Evolutionary conservation across 2,797 vertebrate genomes (phyloP).

Genomic region (Astyanax mexicanus): DNA sequence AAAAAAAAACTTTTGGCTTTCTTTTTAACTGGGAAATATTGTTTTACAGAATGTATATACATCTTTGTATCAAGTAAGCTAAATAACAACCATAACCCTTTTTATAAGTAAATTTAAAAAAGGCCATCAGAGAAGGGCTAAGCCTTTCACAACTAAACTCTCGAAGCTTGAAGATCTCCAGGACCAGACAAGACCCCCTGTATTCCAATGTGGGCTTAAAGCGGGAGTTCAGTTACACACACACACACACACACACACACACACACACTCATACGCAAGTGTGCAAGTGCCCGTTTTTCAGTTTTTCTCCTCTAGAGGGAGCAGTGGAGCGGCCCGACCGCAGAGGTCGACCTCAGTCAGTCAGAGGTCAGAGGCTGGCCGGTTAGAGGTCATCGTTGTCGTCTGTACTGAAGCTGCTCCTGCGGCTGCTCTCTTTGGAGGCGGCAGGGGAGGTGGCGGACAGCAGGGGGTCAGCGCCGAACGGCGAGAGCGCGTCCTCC

Average conservation of each 20-base stretch:
- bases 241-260: slow-evolving; percentile 2
- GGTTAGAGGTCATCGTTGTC: slow-evolving; percentile 88
- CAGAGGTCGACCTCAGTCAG: background rate
- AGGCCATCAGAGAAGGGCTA: background rate
- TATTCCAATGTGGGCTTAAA: slow-evolving; percentile 32
- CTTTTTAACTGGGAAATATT: too few species aligned
- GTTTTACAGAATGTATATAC: too few species aligned
- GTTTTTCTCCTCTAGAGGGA: background rate
- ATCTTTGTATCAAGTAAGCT: background rate
- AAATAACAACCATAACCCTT: too few species aligned
- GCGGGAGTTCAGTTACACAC: slow-evolving; percentile 38
- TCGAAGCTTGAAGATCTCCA: background rate
- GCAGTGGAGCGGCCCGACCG: background rate
- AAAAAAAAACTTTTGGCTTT: too few species aligned
- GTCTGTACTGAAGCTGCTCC: slow-evolving; percentile 93
- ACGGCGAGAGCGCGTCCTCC: slow-evolving; percentile 89
- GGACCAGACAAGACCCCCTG: background rate
- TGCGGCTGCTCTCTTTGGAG: slow-evolving; percentile 93
- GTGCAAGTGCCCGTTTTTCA: background rate
- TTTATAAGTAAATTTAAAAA: background rate
- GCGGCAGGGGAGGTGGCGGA: slow-evolving; percentile 87
- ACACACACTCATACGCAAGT: too few species aligned
- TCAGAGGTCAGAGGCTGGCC: slow-evolving; percentile 11
- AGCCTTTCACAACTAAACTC: background rate
- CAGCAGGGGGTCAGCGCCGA: slow-evolving; percentile 90